These are phyloP conservation scores for Phortica okadai DNA, from an alignment of 2,888 invertebrate species.

Conservation along the genomic window DNA sequence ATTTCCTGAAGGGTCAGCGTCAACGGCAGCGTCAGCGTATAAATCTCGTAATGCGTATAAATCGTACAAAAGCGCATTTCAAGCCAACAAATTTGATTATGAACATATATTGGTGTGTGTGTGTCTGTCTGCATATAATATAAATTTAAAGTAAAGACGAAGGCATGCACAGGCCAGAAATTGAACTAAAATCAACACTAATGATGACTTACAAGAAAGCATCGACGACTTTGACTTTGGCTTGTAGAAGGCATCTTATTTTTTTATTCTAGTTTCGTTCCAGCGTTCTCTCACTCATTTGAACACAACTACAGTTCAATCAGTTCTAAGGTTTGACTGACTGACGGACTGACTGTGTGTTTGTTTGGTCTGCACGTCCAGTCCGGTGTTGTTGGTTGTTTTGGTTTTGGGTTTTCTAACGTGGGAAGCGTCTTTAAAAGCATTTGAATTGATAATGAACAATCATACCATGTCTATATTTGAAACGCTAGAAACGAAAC, in stretches of 20 bases:
- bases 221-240: too few species aligned
- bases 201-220: too few species aligned
- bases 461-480: background rate
- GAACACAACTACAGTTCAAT: too few species aligned
- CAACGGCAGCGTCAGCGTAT: conserved; percentile 50
- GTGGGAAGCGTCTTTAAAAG: background rate
- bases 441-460: conserved; percentile 9
- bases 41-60: conserved; percentile 60
- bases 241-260: too few species aligned
- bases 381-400: background rate
- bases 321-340: too few species aligned
- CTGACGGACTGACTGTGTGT: too few species aligned
- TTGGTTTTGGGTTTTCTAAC: background rate
- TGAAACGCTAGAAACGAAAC: background rate
- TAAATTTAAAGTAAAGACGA: too few species aligned
- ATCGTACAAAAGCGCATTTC: conserved; percentile 45
- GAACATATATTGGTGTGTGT: conserved; percentile 47
- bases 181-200: too few species aligned
- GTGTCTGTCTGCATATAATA: background rate
- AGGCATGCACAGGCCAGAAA: too few species aligned
- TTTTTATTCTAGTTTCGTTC: too few species aligned
- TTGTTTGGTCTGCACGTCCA: too few species aligned
- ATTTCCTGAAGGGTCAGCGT: conserved; percentile 73
- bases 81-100: conserved; percentile 44
- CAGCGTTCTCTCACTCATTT: too few species aligned